Base-by-base conservation (phyloP, 2,113 vertebrate genomes). In the Corythornis vintsioides region DNA sequence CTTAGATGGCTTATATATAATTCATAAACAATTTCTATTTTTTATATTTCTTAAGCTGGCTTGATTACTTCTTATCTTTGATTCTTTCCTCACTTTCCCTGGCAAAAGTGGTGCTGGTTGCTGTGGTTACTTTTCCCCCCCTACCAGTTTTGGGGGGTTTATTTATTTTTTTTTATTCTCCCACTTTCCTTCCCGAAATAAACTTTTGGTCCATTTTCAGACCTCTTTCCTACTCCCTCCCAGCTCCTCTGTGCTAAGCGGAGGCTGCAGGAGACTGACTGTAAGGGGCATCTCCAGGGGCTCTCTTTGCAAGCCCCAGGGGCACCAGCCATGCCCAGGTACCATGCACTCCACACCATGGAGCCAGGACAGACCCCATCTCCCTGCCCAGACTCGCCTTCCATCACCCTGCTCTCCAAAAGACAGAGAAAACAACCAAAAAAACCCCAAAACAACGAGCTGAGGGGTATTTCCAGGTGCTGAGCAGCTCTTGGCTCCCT, bases 11-110 rank as follows among this genome's bases (percentile, higher is more conserved):
- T 92, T 74, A 85, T 92, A 53, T 84, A 85, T 84, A 91, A 91
- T 96, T 93, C 90, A 93, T 94, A 89, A 89, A 82, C 71, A 64
- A 69, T 79, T 91, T 83, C n/a, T 60, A 2, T 65, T 81, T 69
- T 81, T 93, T 61, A 67, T 72, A 42, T 87, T 78, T 66, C 47
- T 94, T 85, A 82, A 91, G 48, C 63, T 69, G 53, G 25, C 91
- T 89, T 92, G 88, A 82, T 96, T 92, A 71, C 52, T 92, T 79
- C 84, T 86, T 64, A 88, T 69, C 64, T 70, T 76, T 45, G 67
- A 79, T 83, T 86, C 28, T 69, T 89, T 72, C 66, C 55, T 83
- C 31, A 22, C 48, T 80, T 88, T 83, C 79, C 35, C 61, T 60
- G 53, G 71, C n/a, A 73, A 64, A 87, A 74, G 29, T 55, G 71